These are phyloP conservation scores for Sebastes nivosus DNA, from an alignment of 2,797 vertebrate species.

Conservation along the genomic window DNA sequence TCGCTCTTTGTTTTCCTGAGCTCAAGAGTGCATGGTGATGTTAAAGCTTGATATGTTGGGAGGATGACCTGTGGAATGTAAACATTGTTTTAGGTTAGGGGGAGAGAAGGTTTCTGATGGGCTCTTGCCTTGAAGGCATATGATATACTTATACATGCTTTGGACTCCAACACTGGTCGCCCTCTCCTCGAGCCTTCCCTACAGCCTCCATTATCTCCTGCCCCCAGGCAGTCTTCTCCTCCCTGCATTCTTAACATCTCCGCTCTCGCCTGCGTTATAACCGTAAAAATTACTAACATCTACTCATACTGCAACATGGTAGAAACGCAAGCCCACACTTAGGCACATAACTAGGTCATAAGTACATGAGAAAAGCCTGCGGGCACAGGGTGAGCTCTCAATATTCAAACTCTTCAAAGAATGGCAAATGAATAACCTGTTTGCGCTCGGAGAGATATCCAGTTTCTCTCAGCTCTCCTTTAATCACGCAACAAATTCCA, in stretches of 20 bases:
- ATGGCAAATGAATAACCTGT: constrained; percentile 55
- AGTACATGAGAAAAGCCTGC: constrained; percentile 57
- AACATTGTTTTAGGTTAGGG: constrained; percentile 50
- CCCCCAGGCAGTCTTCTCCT: constrained; percentile 45
- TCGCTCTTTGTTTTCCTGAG: constrained; percentile 52
- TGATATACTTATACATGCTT: constrained; percentile 15
- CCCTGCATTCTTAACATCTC: constrained; percentile 35
- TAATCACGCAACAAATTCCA: constrained; percentile 50
- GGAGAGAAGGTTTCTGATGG: constrained; percentile 2
- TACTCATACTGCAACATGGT: constrained; percentile 53
- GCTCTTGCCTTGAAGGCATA: constrained; percentile 7
- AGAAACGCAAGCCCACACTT: constrained; percentile 40
- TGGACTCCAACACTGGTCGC: constrained; percentile 33
- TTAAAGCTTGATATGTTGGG: constrained; percentile 38
- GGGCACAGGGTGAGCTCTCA: constrained; percentile 56
- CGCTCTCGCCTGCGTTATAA: constrained; percentile 25
- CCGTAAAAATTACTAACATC: constrained; percentile 38
- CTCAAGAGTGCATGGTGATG: constrained; percentile 38
- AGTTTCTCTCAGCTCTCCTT: constrained; percentile 35
- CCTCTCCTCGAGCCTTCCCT: constrained; percentile 43
- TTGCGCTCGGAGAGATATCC: constrained; percentile 44
- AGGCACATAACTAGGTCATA: constrained; percentile 56
- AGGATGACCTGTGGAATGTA: constrained; percentile 66
- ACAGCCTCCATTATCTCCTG: constrained; percentile 53
- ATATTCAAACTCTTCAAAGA: constrained; percentile 56